Base-by-base conservation (phyloP, 1,140 invertebrate genomes). In the Amphibalanus amphitrite region DNA sequence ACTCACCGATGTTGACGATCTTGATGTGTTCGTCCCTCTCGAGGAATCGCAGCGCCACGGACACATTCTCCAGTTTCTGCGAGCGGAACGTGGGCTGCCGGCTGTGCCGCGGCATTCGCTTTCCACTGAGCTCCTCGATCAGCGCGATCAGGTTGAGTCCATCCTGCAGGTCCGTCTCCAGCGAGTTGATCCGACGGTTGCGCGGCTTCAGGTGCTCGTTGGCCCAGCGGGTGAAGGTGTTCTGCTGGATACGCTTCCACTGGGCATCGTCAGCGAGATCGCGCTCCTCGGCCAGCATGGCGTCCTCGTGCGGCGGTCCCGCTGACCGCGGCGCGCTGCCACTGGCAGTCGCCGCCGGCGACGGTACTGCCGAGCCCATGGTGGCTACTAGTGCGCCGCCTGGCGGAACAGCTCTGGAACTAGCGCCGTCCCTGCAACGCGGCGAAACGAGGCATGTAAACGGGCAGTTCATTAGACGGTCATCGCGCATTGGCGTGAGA, bases 201-300 rank as follows among this genome's bases (percentile, higher is more conserved):
- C 87, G 88, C 15, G 85, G 87, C 81, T 93, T 93, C 69, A 96
- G 82, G 79, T 93, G 92, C 77, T 96, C 91, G 82, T 96, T 96
- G 4, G 90, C 92, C 93, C 93, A 96, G 77, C 93, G 84, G 68
- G 93, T 93, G 78, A 96, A 96, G 30, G 93, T 96, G 78, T 96
- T 96, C 81, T 95, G 92, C 81, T 96, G 93, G 74, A 96, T 96
- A 75, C 89, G 84, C 81, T 94, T 95, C 92, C 92, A 95, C 78
- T 90, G 88, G 69, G 92, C 92, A 83, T 95, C 92, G 78, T 93
- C 92, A 75, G 90, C 90, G 76, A 94, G 83, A 78, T 94, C 91
- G 76, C 90, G 85, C 82, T 90, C 88, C 72, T 87, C 85, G 78
- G 88, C 87, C 77, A 87, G 87, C 85, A 89, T 89, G 78, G 89